phyloP scores from a whole-genome alignment of 1,140 invertebrate genomes.

The Caenorhabditis inopinata region DNA sequence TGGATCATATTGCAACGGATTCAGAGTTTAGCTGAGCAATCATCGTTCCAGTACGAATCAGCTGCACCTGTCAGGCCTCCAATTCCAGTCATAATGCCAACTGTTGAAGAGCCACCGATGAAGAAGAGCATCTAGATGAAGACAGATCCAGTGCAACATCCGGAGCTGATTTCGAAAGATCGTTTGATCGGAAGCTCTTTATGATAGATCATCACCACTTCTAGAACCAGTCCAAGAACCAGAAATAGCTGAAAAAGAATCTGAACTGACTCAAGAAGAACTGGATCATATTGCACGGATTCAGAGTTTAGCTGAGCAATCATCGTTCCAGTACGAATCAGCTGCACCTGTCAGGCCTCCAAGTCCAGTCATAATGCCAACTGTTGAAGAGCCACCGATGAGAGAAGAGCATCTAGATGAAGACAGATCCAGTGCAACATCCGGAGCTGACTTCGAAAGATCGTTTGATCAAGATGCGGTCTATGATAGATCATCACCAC shows the following conservation, averaged over 20 bases:
- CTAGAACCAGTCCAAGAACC: constrained; percentile 18
- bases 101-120: background rate
- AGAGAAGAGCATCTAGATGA: background rate
- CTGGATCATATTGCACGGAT: constrained; percentile 28
- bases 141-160: constrained; percentile 35
- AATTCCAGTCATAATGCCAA: too few relatives aligned
- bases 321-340: constrained; percentile 25
- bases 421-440: constrained; percentile 37
- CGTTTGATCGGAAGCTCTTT: background rate
- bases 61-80: background rate
- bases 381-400: background rate
- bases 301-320: background rate
- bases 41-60: constrained; percentile 11
- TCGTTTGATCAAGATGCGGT: background rate
- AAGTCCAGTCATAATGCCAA: too few relatives aligned
- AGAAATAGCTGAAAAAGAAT: background rate
- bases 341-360: background rate
- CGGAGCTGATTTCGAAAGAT: constrained; percentile 37
- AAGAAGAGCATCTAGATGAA: background rate
- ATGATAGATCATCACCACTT: constrained; percentile 33
- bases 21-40: background rate
- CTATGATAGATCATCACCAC: constrained; percentile 37
- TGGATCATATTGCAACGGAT: constrained; percentile 33
- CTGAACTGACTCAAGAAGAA: constrained; percentile 10
- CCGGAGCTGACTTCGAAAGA: constrained; percentile 35